These are phyloP conservation scores for Limenitis camilla DNA, from an alignment of 2,888 invertebrate species.

Conservation along the genomic window DNA sequence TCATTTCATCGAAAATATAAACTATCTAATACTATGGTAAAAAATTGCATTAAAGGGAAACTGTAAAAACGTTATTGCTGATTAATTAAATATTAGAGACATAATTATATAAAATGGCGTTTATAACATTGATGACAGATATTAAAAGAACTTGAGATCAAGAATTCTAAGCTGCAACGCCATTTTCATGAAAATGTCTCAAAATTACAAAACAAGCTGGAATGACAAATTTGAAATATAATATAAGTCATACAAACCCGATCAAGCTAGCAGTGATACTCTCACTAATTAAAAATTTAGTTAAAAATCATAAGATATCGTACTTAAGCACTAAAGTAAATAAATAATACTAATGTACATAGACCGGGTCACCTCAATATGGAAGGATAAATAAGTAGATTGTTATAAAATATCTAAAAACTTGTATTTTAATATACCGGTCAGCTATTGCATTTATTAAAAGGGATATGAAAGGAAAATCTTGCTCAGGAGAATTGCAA, in stretches of 20 bases:
- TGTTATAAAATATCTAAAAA: no score
- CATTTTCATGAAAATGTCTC: neutral
- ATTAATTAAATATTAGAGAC: slow-evolving; percentile 3
- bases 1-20: slow-evolving; percentile 8
- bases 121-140: no score
- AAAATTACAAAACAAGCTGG: slow-evolving; percentile 29
- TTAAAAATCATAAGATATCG: slow-evolving; percentile 50
- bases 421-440: no score
- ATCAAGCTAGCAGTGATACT: slow-evolving; percentile 52
- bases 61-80: slow-evolving; percentile 5
- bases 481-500: slow-evolving; percentile 1
- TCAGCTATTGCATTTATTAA: no score
- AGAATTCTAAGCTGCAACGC: neutral
- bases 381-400: no score
- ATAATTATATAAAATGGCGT: neutral
- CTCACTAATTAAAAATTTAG: slow-evolving; percentile 42
- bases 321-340: slow-evolving; percentile 65
- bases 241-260: slow-evolving; percentile 30
- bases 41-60: neutral
- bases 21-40: neutral
- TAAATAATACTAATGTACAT: slow-evolving; percentile 72
- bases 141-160: no score
- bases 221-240: slow-evolving; percentile 27
- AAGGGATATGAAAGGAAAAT: no score
- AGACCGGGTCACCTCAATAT: slow-evolving; percentile 35